Evolutionary conservation across 2,888 invertebrate species (phyloP), one percentile per base, ranked within the genome.

Genomic region (Aspidiotus rigidus): DNA sequence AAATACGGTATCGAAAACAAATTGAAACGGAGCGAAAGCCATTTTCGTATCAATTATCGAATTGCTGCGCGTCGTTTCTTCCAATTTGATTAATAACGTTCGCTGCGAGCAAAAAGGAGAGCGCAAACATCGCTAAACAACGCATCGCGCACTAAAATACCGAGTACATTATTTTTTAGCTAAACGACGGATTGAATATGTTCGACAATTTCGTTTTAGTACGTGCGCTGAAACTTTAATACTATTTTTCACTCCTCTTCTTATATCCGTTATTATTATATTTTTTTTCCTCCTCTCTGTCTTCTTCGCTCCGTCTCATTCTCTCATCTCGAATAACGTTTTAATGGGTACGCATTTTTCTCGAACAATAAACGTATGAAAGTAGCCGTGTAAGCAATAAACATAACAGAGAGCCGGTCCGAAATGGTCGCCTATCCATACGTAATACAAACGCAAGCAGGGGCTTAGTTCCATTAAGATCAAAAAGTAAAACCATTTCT

Each of bases 401-500:
- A 67, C 67, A 67, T 67, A 67, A 59, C 59, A 59, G 59, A 67
- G 59, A 64, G 57, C 64, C 54, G 54, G 64, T n/a, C 55, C 64
- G 53, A 55, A 64, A 64, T 64, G 64, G 64, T 64, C 55, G 54
- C 64, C 64, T 55, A 64, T 64, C 64, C 64, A 64, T 64, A 64
- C 64, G 64, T 64, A 64, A 64, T 66, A 59, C 67, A 67, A 57
- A 55, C 57, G 57, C 57, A 60, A 28, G 44, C 42, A 67, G 57
- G 57, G 66, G 66, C 66, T 67, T 67, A 49, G 49, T 59, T 59
- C 67, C 60, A 67, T 67, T 67, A 67, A 67, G 60, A 67, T 67
- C 67, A 67, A 67, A 67, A 67, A 67, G 67, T 67, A 67, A 67
- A 67, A 67, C 67, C 67, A 67, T 67, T 67, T 67, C 67, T 67